Evolutionary conservation across 2,888 invertebrate genomes (phyloP), one percentile per base, ranked within the genome.

Genomic region (Ophraella communa): DNA sequence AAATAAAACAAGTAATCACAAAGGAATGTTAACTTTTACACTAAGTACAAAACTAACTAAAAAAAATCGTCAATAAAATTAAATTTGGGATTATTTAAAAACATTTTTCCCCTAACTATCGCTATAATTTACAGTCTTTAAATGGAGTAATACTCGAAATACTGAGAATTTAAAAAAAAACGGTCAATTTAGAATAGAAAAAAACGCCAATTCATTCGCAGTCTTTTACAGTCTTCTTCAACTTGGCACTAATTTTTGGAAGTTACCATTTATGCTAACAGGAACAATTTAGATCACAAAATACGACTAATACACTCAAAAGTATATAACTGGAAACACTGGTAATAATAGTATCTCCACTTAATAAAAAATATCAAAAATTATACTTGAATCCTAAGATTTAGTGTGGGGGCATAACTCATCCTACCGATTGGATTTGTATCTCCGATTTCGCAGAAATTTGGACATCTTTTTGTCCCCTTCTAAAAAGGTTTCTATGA

Each of bases 241-340:
- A 67, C 39, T 30, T 74, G 73, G 74, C 74, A 74, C 73, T 71
- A 72, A 65, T 56, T 20, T 47, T 68, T 65, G 68, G 66, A 66
- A 68, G 60, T 65, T 67, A 51, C 10, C 17, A 47, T 64, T 62
- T 63, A 51, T 24, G 18, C 59, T 61, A 65, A 65, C 63, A 70
- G 68, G 68, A 69, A 67, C 67, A 66, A 68, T 66, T 71, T 64
- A 8, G 66, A 70, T 68, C 68, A 70, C 68, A 69, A 55, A 61
- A 47, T 21, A 56, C 10, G 11, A 51, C 27, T 23, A 49, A 24
- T 23, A 51, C n/a, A n/a, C 24, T 27, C 10, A 51, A 51, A 39
- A 51, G 23, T 51, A 51, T 51, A 14, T 24, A 17, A 27, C 27
- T 27, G 27, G 49, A 51, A 51, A 51, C 49, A 51, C 23, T 47